Evolutionary conservation across 2,113 vertebrate genomes (phyloP), one percentile per base, ranked within the genome.

Genomic region (Hydrolagus affinis): DNA sequence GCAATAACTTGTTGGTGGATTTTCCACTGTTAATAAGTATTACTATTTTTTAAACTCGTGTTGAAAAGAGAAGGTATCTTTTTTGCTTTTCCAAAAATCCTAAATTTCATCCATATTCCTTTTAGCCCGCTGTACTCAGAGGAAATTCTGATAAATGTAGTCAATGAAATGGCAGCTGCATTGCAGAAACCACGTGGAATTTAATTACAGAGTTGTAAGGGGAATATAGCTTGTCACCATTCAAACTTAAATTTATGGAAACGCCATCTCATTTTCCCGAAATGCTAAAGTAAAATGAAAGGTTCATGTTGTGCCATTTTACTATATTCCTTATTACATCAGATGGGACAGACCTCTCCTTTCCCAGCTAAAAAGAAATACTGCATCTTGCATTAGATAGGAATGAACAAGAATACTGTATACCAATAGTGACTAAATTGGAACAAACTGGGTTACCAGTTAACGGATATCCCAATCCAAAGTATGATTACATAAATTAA

Each of bases 201-300:
- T 78, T 77, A 60, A n/a, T 25, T 78, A n/a, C 25, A 72, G 59
- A 23, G 4, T 62, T 77, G 23, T 25, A 12, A 60, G 76, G n/a
- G 23, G 57, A 25, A 25, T 17, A 59, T 59, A 23, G 15, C 32
- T n/a, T 10, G n/a, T 3, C 14, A 59, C 59, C 21, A 77, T 57
- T 23, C 75, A 77, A 59, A 77, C 56, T n/a, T 77, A 77, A 77
- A 59, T 77, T 77, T 11, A 62, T 17, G 14, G 56, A 78, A 23
- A 14, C 15, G 60, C 23, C 11, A 25, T 12, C 25, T 21, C 12
- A 17, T 44, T 44, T 44, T 44, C 44, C 44, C 44, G 2, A 25
- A 8, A 72, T 25, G 12, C 30, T 72, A 14, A 72, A 44, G 44
- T 44, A 44, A 44, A 44, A 44, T 44, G 44, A 44, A 25, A 19